Evolutionary conservation across 2,888 invertebrate genomes (phyloP).

Genomic region (Microchrysa polita): DNA sequence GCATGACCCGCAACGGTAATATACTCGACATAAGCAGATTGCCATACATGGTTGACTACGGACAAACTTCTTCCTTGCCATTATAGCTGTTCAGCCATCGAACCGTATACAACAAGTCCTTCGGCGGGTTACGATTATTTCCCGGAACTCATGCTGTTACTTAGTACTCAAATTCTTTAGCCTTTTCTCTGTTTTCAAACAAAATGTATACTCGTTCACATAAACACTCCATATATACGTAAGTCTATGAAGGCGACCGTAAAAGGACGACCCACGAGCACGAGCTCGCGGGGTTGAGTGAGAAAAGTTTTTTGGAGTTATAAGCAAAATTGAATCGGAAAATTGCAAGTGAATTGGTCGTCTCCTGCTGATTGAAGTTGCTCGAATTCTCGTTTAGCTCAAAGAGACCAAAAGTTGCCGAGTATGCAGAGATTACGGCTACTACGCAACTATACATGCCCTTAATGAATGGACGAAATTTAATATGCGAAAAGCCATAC

Average conservation of each 20-base stretch:
- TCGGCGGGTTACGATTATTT: neutral
- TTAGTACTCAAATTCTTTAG: neutral
- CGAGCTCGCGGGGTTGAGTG: neutral
- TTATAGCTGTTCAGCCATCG: neutral
- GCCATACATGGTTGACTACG: conserved; percentile 4
- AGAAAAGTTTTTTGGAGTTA: neutral
- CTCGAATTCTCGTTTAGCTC: neutral
- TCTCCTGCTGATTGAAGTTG: conserved; percentile 27
- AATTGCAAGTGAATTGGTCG: conserved; percentile 24
- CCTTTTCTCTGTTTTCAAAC: neutral
- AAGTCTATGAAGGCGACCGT: neutral
- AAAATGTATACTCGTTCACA: neutral
- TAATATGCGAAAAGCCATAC: neutral
- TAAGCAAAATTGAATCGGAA: conserved; percentile 36
- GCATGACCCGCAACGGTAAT: neutral
- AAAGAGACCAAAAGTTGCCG: conserved; percentile 10
- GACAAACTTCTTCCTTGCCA: neutral
- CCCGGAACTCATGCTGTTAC: neutral
- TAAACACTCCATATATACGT: too few species aligned
- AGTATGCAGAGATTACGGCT: neutral
- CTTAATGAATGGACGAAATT: conserved; percentile 5
- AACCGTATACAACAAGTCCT: neutral
- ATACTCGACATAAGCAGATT: conserved; percentile 30
- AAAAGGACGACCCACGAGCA: neutral
- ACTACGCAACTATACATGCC: neutral